These are phyloP conservation scores for Nasalis larvatus DNA, from an alignment of 2,113 vertebrate species.

Conservation along the genomic window DNA sequence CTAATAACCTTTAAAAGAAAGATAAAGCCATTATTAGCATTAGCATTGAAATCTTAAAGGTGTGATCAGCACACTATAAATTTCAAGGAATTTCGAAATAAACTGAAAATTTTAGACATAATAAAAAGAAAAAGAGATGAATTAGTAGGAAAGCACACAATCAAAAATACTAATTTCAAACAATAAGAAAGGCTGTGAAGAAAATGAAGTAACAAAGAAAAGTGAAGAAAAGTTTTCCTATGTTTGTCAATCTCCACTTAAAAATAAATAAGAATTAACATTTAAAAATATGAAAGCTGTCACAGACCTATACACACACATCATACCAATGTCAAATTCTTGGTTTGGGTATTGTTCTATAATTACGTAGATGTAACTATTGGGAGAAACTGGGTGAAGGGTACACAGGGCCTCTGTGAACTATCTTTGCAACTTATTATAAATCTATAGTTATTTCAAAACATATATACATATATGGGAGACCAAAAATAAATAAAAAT, in stretches of 20 bases:
- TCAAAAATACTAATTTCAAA: not conserved
- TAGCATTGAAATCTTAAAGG: not conserved
- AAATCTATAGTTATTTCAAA: not conserved
- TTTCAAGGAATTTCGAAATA: not conserved
- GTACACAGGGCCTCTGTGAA: not conserved
- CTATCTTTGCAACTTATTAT: not conserved
- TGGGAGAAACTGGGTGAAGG: not conserved
- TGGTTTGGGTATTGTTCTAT: not conserved
- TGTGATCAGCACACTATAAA: not conserved
- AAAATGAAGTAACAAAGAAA: not conserved
- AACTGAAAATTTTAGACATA: not conserved
- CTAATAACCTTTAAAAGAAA: not conserved
- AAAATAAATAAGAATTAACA: not conserved
- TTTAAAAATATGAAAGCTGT: not conserved
- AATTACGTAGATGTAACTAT: not conserved
- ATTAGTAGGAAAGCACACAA: not conserved
- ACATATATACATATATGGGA: not conserved
- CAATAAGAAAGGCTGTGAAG: not conserved
- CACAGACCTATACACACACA: not conserved
- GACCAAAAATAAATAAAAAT: not conserved
- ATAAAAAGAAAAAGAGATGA: not conserved
- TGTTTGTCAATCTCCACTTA: not conserved
- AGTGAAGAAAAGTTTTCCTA: not conserved
- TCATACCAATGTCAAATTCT: not conserved
- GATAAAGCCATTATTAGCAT: not conserved